phyloP scores from a whole-genome alignment of 2,888 invertebrate species.

The Limnephilus rhombicus region DNA sequence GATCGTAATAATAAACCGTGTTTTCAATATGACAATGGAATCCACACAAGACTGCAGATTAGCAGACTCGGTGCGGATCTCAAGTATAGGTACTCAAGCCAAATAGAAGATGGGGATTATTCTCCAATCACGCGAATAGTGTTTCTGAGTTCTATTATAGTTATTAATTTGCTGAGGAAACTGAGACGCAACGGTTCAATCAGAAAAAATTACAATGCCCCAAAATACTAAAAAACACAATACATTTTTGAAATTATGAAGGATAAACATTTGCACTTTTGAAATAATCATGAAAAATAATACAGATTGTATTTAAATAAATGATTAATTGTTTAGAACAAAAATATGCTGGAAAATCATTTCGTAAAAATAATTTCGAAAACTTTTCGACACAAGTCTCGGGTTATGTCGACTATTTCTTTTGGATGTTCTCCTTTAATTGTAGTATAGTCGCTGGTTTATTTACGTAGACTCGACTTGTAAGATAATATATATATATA shows the following conservation, averaged over 20 bases:
- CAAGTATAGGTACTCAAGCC: neutral
- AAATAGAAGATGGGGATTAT: neutral
- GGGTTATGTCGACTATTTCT: too few relatives aligned
- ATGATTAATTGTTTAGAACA: too few relatives aligned
- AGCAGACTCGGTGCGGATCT: neutral
- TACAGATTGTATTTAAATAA: too few relatives aligned
- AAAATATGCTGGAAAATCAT: too few relatives aligned
- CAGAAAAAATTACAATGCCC: neutral
- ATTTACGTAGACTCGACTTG: too few relatives aligned
- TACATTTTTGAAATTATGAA: neutral
- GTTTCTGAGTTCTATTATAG: neutral
- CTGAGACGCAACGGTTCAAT: neutral
- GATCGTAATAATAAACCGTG: neutral
- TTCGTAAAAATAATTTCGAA: too few relatives aligned
- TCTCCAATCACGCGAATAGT: neutral
- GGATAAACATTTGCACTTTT: too few relatives aligned
- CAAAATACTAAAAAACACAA: neutral
- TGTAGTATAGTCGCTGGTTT: too few relatives aligned
- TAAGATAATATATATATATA: too few relatives aligned
- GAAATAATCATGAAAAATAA: too few relatives aligned
- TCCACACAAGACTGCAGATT: neutral
- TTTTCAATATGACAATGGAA: conserved; percentile 12
- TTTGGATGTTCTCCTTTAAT: too few relatives aligned
- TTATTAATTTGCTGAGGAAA: neutral
- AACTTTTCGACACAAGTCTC: too few relatives aligned